Base-by-base conservation (phyloP, 2,888 invertebrate genomes). In the Choreutis nemorana region DNA sequence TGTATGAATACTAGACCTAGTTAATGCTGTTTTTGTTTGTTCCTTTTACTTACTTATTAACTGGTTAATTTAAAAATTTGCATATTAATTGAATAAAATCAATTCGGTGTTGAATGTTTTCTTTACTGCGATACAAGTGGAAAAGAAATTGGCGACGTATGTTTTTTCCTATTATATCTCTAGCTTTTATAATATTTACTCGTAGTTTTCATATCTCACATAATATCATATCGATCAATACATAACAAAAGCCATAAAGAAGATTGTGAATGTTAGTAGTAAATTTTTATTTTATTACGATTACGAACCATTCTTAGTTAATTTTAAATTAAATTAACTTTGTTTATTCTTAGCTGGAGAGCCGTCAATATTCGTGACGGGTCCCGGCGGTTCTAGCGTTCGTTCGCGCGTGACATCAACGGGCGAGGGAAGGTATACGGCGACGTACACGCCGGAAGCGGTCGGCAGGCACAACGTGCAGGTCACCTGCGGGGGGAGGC, bases 391-490 rank as follows among this genome's bases (percentile, higher is more conserved):
- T 1, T 87, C 87, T 44, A 87, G 85, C 33, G 81, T 94, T 2
- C 87, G 90, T 0, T 85, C 90, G 2, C 87, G 88, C 32, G 68
- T 94, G 5, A 82, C 84, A 0, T 66, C 84, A 9, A 57, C 82
- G 26, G 83, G 87, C 18, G 81, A 81, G 3, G 88, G 89, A 13
- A 84, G 85, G n/a, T 88, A 89, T 59, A 85, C 86, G 3, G 89
- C 89, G 6, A 81, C 87, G 14, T 96, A 94, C 59, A 86, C 88
- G 1, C 95, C 97, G 0, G 86, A 85, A 35, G 90, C 90, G 43
- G 95, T 96, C 10, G 94, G 94, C 0, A 83, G 95, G 0, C 94
- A 95, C 62, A 86, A 88, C 35, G 85, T 95, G 22, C 87, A 90
- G 36, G 87, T 95, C 14, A 83, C 90, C 13, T 85, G 92, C 28